Conservation (phyloP, 1,140 invertebrate species). For the Mercenaria mercenaria region DNA sequence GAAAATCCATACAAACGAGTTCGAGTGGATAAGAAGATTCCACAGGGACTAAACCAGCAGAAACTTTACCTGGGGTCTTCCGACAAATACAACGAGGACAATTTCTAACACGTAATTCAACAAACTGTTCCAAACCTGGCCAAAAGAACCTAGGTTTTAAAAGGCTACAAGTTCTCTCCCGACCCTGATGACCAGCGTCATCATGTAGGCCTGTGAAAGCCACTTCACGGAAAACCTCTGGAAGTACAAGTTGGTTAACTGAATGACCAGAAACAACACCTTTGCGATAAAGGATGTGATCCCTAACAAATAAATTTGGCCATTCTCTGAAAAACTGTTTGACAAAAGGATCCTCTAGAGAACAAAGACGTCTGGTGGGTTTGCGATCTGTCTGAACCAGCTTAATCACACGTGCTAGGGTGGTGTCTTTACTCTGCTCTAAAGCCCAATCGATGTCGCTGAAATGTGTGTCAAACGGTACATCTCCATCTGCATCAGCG, state of each 20-base stretch:
- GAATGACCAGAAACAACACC: neutral
- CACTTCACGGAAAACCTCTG: neutral
- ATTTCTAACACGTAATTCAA: neutral
- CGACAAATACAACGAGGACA: constrained; percentile 21
- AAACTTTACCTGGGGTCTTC: neutral
- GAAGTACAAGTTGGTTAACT: constrained; percentile 28
- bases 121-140: constrained; percentile 27
- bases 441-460: neutral
- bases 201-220: constrained; percentile 53
- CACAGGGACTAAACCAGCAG: constrained; percentile 36
- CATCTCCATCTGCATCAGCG: neutral
- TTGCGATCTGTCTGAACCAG: neutral
- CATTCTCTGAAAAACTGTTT: constrained; percentile 37
- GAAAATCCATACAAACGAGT: constrained; percentile 63
- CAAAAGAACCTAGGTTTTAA: constrained; percentile 3
- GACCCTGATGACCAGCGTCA: constrained; percentile 41
- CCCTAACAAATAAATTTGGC: neutral
- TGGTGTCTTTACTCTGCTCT: neutral
- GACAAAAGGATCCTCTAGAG: neutral
- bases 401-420: neutral
- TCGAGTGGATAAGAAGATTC: constrained; percentile 52
- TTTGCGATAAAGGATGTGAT: constrained; percentile 55
- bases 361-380: neutral
- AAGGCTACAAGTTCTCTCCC: neutral
- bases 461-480: neutral